Evolutionary conservation across 2,888 invertebrate genomes (phyloP), one percentile per base, ranked within the genome.

Genomic region (Drosophila kuntzei): DNA sequence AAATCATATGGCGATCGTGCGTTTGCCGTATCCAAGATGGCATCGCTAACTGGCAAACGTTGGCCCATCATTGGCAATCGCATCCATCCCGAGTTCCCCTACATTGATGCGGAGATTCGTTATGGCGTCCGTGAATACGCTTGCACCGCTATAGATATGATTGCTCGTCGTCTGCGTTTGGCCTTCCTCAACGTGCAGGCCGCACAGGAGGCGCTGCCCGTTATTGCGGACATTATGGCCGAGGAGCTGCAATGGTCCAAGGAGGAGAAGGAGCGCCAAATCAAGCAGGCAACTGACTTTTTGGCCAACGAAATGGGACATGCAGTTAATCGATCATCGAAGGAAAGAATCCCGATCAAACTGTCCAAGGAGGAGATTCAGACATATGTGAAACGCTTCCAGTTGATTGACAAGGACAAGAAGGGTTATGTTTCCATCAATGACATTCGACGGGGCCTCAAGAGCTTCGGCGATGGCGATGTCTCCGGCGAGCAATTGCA

Each of bases 381-480:
- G 92, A 94, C 95, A 8, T 99, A 98, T 92, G 97, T 98, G 88
- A 98, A 98, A 90, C 95, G 99, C 65, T 99, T 99, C 95, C 96
- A 98, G 92, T 95, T 97, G 85, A 96, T 99, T 78, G 99, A 99
- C 93, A 96, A 95, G 87, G 99, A 99, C 90, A 95, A 96, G 90
- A 99, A 99, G 92, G 99, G 99, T 81, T 99, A 97, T 93, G 98
- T 99, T 67, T 99, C 99, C 22, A 97, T 99, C 87, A 99, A 98
- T 92, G 99, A 99, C 91, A 97, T 99, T 79, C 94, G 99, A 79
- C 95, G 97, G 90, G 97, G 98, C 91, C 95, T 99, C 66, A 98
- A 99, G 96, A 95, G 94, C 92, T 95, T 95, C 91, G 96, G 96
- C 85, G 96, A 96, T 92, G 94, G 93, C 90, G 96, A 97, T 84